phyloP scores from a whole-genome alignment of 2,797 vertebrate genomes.

The Pristis pectinata region DNA sequence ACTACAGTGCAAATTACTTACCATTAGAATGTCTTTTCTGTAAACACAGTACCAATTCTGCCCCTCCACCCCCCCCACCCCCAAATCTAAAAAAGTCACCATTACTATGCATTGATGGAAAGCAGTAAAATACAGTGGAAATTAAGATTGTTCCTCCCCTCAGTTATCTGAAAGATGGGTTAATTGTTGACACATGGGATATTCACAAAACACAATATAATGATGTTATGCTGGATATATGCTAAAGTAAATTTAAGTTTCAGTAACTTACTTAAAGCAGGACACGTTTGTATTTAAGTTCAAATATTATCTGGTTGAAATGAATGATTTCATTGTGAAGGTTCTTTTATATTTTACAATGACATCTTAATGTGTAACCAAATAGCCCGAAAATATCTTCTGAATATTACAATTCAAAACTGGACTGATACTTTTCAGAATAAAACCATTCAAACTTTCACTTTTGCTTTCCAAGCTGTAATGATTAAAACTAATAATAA shows the following conservation, averaged over 20 bases:
- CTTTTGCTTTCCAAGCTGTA: not conserved
- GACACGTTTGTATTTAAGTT: not conserved
- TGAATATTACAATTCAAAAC: not conserved
- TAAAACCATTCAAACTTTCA: constrained; percentile 1
- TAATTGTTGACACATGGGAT: not conserved
- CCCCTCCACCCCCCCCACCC: too few relatives aligned
- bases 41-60: not conserved
- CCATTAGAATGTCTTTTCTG: not conserved
- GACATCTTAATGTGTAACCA: not conserved
- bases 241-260: not conserved
- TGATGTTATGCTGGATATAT: not conserved
- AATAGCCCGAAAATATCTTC: not conserved
- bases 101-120: not conserved
- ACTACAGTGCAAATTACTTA: not conserved
- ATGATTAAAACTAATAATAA: not conserved
- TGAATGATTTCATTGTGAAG: not conserved
- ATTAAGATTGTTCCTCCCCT: not conserved
- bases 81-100: not conserved
- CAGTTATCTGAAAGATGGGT: not conserved
- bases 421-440: not conserved
- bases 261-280: not conserved
- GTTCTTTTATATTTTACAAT: not conserved
- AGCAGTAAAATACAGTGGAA: not conserved
- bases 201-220: not conserved
- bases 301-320: not conserved